phyloP scores from a whole-genome alignment of 2,797 vertebrate genomes.

The Halcyon chelicuti region DNA sequence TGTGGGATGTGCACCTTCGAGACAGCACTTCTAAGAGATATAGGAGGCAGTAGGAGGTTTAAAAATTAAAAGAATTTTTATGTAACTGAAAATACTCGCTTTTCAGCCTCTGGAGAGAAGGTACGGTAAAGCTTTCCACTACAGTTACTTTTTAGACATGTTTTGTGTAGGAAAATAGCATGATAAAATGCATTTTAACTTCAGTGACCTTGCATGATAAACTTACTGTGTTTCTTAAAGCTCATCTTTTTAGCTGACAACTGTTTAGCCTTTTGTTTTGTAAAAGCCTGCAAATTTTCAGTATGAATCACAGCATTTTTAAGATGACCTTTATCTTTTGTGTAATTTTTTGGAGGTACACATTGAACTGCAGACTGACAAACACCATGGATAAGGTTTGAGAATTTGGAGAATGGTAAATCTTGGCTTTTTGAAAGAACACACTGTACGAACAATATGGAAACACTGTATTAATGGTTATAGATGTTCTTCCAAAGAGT shows the following conservation, averaged over 20 bases:
- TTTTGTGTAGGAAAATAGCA: not conserved
- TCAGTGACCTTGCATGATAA: not conserved
- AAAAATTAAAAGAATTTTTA: not conserved
- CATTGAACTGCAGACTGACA: not conserved
- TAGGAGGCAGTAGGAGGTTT: not conserved
- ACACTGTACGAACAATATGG: not conserved
- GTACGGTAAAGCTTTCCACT: not conserved
- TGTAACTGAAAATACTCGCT: not conserved
- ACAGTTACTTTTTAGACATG: not conserved
- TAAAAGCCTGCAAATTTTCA: not conserved
- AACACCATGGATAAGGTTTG: not conserved
- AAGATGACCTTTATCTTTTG: not conserved
- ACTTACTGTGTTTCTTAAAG: not conserved
- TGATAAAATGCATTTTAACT: not conserved
- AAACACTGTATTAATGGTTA: not conserved
- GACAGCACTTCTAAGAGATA: not conserved
- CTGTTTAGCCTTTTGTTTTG: not conserved
- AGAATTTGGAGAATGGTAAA: not conserved
- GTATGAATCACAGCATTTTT: not conserved
- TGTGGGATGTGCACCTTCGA: not conserved
- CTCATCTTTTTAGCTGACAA: not conserved
- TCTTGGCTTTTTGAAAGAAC: not conserved
- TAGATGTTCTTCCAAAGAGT: not conserved
- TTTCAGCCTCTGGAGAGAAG: not conserved
- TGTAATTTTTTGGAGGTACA: not conserved